phyloP scores from a whole-genome alignment of 2,888 invertebrate genomes.

The Scaptomyza caliginosa region DNA sequence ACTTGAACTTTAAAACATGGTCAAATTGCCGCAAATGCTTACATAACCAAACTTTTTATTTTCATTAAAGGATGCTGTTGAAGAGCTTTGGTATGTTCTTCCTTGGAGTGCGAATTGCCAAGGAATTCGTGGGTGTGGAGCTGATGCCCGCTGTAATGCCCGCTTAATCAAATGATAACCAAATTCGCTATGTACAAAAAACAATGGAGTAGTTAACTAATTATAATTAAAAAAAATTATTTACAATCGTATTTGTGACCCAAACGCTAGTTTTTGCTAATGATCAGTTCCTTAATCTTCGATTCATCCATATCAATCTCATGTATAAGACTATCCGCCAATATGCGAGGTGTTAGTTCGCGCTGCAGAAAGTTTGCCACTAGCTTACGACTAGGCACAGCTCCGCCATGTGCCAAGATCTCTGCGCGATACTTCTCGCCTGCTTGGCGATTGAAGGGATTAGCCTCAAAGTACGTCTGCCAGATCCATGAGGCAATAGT shows the following conservation, averaged over 20 bases:
- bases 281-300: constrained; percentile 82
- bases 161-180: constrained; percentile 37
- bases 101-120: constrained; percentile 90
- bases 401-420: constrained; percentile 94
- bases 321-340: constrained; percentile 92
- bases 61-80: constrained; percentile 88
- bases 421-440: constrained; percentile 91
- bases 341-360: constrained; percentile 89
- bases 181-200: constrained; percentile 48
- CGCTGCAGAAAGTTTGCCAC: constrained; percentile 91
- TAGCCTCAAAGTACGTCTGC: constrained; percentile 92
- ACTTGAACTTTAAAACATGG: background rate
- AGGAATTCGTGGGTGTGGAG: constrained; percentile 91
- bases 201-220: constrained; percentile 55
- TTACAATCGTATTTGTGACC: constrained; percentile 29
- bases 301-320: constrained; percentile 89
- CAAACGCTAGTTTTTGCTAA: constrained; percentile 49
- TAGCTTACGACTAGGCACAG: constrained; percentile 90
- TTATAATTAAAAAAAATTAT: constrained; percentile 58
- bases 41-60: constrained; percentile 63
- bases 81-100: constrained; percentile 92
- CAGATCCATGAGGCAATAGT: constrained; percentile 97
- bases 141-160: constrained; percentile 87
- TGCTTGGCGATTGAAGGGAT: constrained; percentile 90
- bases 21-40: constrained; percentile 21